Evolutionary conservation across 2,888 invertebrate species (phyloP), one percentile per base, ranked within the genome.

Genomic region (Alentia gelatinosa): DNA sequence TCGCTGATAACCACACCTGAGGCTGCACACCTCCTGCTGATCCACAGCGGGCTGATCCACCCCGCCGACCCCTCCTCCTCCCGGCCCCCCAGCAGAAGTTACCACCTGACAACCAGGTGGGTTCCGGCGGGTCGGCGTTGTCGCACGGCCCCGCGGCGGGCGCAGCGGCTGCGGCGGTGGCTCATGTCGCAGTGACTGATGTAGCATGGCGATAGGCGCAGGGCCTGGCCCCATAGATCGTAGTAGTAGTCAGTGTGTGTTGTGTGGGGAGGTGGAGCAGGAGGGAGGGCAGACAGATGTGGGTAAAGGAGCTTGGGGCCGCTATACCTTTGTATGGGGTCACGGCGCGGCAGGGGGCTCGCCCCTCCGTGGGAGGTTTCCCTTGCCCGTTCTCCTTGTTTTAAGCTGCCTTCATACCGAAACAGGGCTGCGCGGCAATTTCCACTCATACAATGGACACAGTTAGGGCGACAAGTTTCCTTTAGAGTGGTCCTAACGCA

Each of bases 321-420:
- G 68, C 30, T 68, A 30, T 79, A 79, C 79, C 79, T 79, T 79
- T 79, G 79, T 79, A 19, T 79, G 15, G 3, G 79, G 79, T 79
- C 79, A 79, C 39, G 23, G 79, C 79, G 9, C 79, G 79, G 23
- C 39, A 39, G 79, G 79, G 79, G 35, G 79, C 79, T 68, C 30
- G 37, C 79, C 79, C 35, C 79, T 12, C 79, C 9, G 37, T 79
- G 79, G 79, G 35, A 79, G 79, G 39, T 37, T 35, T 35, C 37
- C 79, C 39, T 23, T 19, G 26, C 74, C 74, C 74, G 30, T 33
- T 15, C n/a, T 74, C 30, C n/a, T 12, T 74, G n/a, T 74, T 33
- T 74, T 33, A 74, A 33, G 74, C 68, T 7, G 9, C 68, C 15
- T n/a, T 5, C 68, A n/a, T 12, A 74, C 5, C 56, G 23, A 56